Percentiles rank a stretch among this genome's conserved stretches.
These are phyloP conservation scores for Actenoides lindsayi DNA, from an alignment of 2,113 vertebrate species.

Conservation along the genomic window DNA sequence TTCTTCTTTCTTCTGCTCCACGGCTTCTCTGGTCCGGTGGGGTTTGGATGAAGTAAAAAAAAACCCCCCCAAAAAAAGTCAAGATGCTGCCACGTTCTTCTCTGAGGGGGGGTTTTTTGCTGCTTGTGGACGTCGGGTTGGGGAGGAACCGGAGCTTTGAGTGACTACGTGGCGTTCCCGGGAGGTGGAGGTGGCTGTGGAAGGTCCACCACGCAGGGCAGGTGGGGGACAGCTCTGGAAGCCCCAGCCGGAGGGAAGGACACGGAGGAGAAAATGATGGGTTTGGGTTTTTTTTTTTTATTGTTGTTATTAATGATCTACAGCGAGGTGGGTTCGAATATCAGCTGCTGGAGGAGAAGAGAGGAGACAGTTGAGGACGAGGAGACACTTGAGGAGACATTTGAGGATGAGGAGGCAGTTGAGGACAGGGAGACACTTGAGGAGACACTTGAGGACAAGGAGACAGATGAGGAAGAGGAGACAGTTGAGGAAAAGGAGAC, in stretches of 20 bases:
- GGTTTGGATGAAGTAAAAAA: not conserved
- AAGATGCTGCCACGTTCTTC: accelerated
- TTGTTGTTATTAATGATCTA: not conserved
- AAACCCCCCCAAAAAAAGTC: not conserved
- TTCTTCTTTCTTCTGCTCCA: no score
- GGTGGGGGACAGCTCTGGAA: not conserved
- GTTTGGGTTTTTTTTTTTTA: no score
- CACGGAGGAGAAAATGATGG: not conserved
- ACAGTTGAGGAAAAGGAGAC: no score
- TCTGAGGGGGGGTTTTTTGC: not conserved
- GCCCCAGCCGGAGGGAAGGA: not conserved
- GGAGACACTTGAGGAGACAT: no score
- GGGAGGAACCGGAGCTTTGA: not conserved
- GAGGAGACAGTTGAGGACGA: no score
- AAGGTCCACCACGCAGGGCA: not conserved
- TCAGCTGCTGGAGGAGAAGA: not conserved
- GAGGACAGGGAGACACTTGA: no score
- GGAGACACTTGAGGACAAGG: no score
- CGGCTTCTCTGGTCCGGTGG: accelerated
- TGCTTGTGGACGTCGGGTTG: accelerated
- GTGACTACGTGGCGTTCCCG: accelerated
- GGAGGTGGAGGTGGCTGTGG: no score
- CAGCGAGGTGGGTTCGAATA: not conserved
- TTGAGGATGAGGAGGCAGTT: no score
- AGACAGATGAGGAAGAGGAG: no score